Evolutionary conservation across 1,140 invertebrate species (phyloP).

Genomic region (Heterodera carotae): DNA sequence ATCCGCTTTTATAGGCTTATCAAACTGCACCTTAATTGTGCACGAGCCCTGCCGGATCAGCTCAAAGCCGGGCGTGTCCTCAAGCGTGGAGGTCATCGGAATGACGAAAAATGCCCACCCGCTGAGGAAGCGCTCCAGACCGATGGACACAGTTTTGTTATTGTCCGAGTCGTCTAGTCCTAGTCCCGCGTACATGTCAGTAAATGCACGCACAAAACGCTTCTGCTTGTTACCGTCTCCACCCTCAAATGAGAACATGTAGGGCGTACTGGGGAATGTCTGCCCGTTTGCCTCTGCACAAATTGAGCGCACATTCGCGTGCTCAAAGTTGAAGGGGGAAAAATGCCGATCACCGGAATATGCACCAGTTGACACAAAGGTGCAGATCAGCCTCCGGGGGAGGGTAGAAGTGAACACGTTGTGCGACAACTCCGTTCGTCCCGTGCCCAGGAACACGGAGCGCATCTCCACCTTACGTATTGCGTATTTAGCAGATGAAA

Average conservation of each 20-base stretch:
- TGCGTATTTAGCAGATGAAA: slow-evolving; percentile 15
- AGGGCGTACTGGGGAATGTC: slow-evolving; percentile 19
- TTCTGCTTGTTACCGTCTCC: too few species aligned
- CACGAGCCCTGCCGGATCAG: slow-evolving; percentile 35
- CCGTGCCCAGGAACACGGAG: slow-evolving; percentile 4
- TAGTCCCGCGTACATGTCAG: slow-evolving; percentile 36
- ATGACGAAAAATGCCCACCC: slow-evolving; percentile 46
- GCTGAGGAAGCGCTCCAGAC: slow-evolving; percentile 18
- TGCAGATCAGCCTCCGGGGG: slow-evolving; percentile 22
- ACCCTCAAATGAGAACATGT: slow-evolving; percentile 8
- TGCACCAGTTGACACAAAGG: slow-evolving; percentile 5
- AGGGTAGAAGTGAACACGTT: slow-evolving; percentile 4
- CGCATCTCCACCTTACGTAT: slow-evolving; percentile 28
- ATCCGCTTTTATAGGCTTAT: background rate
- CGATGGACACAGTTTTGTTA: slow-evolving; percentile 27
- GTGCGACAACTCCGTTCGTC: slow-evolving; percentile 26
- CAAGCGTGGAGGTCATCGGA: slow-evolving; percentile 26
- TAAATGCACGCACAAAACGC: slow-evolving; percentile 25
- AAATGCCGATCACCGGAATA: slow-evolving; percentile 6
- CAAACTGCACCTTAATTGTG: slow-evolving; percentile 17
- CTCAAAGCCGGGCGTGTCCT: slow-evolving; percentile 32
- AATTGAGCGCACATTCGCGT: slow-evolving; percentile 27
- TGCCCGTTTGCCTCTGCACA: slow-evolving; percentile 29
- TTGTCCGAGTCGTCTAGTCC: slow-evolving; percentile 16
- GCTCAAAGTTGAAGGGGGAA: slow-evolving; percentile 40